Evolutionary conservation across 1,140 invertebrate species (phyloP).

Genomic region (Drosophila ogumai): DNA sequence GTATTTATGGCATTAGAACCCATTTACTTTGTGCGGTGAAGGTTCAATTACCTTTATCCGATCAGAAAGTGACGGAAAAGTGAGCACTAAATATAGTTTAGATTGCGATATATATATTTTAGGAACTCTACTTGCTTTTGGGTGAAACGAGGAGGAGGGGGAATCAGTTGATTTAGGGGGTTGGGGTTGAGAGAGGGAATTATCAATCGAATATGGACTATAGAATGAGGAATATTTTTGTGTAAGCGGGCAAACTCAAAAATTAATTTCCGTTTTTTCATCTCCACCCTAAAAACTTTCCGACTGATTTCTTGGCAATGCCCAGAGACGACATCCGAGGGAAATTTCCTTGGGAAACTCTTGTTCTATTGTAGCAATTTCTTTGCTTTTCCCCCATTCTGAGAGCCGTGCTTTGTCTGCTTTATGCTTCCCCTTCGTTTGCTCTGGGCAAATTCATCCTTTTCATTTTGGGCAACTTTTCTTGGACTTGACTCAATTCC

Average conservation of each 20-base stretch:
- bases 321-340: conserved; percentile 29
- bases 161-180: conserved; percentile 2
- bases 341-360: conserved; percentile 36
- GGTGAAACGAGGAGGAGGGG: not conserved
- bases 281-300: conserved; percentile 4
- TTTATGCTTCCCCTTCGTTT: conserved; percentile 31
- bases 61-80: conserved; percentile 12
- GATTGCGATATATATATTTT: conserved; percentile 8
- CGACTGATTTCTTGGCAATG: conserved; percentile 32
- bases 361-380: conserved; percentile 38
- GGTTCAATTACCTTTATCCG: conserved; percentile 45
- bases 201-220: conserved; percentile 16
- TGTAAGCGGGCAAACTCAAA: conserved; percentile 20
- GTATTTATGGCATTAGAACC: conserved; percentile 43
- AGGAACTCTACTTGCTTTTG: not conserved
- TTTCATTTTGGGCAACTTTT: conserved; percentile 29
- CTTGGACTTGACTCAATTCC: conserved; percentile 64
- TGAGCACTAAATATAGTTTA: conserved; percentile 38
- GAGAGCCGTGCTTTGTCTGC: conserved; percentile 17
- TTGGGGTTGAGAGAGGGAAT: conserved; percentile 1
- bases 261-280: conserved; percentile 31
- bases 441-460: conserved; percentile 39
- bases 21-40: conserved; percentile 55
- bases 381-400: conserved; percentile 8
- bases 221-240: conserved; percentile 10